Conservation (phyloP, 2,888 invertebrate species). For the Orthosia incerta region DNA sequence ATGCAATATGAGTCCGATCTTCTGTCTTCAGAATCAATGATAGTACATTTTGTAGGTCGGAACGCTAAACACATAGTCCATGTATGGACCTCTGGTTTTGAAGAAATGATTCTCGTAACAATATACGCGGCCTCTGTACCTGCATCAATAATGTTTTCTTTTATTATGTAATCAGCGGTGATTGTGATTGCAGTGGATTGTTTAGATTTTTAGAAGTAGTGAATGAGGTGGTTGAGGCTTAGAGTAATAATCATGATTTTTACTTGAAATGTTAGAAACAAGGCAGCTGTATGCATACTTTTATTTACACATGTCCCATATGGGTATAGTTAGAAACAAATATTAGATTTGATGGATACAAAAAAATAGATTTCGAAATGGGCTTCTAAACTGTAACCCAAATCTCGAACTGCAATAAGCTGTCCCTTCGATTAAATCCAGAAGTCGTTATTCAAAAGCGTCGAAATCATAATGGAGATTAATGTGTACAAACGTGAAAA, state of each 20-base stretch:
- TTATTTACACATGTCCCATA: not conserved
- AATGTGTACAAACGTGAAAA: constrained; percentile 56
- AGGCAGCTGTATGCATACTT: constrained; percentile 44
- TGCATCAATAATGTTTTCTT: constrained; percentile 85
- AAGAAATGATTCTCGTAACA: constrained; percentile 91
- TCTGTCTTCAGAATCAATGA: constrained; percentile 80
- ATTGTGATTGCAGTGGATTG: constrained; percentile 48
- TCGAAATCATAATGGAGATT: constrained; percentile 64
- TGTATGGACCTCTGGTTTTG: constrained; percentile 87
- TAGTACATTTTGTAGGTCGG: constrained; percentile 90
- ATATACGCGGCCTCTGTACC: constrained; percentile 90
- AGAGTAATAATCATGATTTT: constrained; percentile 19
- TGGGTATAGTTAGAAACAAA: no score
- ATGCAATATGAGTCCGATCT: constrained; percentile 71
- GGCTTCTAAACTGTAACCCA: constrained; percentile 18
- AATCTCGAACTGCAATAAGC: constrained; percentile 48
- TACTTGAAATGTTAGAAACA: constrained; percentile 12
- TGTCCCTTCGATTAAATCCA: constrained; percentile 43
- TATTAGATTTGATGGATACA: not conserved
- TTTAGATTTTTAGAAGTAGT: constrained; percentile 31
- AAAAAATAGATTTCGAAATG: constrained; percentile 3
- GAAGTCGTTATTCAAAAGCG: constrained; percentile 51
- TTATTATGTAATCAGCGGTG: constrained; percentile 68
- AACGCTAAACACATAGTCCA: constrained; percentile 90
- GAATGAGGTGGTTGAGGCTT: constrained; percentile 21